phyloP scores from a whole-genome alignment of 2,113 vertebrate genomes.

The Herpetotheres cachinnans region DNA sequence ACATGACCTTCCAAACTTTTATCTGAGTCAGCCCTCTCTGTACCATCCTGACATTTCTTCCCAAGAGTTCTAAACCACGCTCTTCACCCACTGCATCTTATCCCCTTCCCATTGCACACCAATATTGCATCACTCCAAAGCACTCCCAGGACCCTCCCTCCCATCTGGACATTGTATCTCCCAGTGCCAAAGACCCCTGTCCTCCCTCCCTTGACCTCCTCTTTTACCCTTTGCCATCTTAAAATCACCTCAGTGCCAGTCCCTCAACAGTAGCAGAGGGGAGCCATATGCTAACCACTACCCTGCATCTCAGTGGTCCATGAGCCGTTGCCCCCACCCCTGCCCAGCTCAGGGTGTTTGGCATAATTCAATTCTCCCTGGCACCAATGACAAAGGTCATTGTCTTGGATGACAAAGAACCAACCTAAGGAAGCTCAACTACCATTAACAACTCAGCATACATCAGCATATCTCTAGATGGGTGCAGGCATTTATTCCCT shows the following conservation, averaged over 20 bases:
- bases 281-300: background rate
- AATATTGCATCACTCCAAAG: background rate
- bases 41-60: background rate
- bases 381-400: background rate
- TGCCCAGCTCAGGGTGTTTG: background rate
- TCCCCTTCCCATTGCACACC: background rate
- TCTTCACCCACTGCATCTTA: background rate
- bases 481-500: background rate
- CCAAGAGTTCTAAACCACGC: background rate
- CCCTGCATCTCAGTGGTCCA: background rate
- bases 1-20: background rate
- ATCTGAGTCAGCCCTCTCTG: background rate
- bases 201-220: background rate
- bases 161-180: fast-evolving
- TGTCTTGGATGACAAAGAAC: background rate
- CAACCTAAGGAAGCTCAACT: background rate
- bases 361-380: background rate
- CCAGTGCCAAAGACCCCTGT: background rate
- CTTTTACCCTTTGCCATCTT: background rate
- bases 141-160: background rate
- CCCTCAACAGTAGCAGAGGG: background rate
- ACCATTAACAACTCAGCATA: background rate
- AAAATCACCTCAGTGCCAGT: background rate
- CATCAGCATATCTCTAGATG: background rate
- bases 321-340: background rate